These are phyloP conservation scores for Ianthella basta DNA, from an alignment of 37 sponge, comb jelly and placozoan species.

Conservation along the genomic window DNA sequence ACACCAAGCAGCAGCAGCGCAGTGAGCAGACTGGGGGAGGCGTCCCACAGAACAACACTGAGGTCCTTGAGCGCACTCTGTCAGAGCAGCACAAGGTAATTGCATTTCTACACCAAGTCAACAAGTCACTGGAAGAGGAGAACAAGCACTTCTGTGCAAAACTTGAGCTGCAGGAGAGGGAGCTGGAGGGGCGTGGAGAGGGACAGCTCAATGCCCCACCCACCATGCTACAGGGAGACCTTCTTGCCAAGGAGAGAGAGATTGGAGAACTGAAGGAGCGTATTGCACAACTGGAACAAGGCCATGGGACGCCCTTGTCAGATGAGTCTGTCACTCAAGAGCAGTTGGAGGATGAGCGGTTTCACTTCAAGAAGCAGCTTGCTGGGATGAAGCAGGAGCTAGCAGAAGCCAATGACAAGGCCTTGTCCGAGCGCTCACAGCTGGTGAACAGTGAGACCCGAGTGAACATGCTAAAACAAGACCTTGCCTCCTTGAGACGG, in stretches of 20 bases:
- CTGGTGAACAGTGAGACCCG: conserved; percentile 46
- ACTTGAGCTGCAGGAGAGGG: conserved; percentile 27
- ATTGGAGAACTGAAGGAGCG: conserved; percentile 41
- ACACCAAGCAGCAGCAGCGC: not conserved
- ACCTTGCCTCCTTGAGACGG: conserved; percentile 40
- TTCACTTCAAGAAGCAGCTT: conserved; percentile 57
- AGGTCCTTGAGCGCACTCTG: conserved; percentile 53
- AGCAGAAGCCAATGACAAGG: conserved; percentile 13
- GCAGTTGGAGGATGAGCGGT: conserved; percentile 42
- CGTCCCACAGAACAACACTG: not conserved
- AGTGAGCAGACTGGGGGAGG: not conserved
- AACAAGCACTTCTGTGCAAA: conserved; percentile 35
- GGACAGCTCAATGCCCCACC: not conserved
- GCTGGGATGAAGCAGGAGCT: conserved; percentile 25
- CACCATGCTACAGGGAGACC: not conserved
- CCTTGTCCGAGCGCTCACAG: conserved; percentile 14
- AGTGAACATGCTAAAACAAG: conserved; percentile 42
- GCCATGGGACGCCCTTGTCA: not conserved
- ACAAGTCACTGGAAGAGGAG: conserved; percentile 49
- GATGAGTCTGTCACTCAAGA: not conserved
- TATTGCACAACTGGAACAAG: not conserved
- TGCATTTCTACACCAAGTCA: conserved; percentile 53
- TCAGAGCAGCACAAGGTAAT: conserved; percentile 64
- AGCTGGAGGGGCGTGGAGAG: not conserved
- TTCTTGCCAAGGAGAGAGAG: conserved; percentile 38